phyloP scores from a whole-genome alignment of 2,888 invertebrate genomes.

The Scaptomyza tumidula region DNA sequence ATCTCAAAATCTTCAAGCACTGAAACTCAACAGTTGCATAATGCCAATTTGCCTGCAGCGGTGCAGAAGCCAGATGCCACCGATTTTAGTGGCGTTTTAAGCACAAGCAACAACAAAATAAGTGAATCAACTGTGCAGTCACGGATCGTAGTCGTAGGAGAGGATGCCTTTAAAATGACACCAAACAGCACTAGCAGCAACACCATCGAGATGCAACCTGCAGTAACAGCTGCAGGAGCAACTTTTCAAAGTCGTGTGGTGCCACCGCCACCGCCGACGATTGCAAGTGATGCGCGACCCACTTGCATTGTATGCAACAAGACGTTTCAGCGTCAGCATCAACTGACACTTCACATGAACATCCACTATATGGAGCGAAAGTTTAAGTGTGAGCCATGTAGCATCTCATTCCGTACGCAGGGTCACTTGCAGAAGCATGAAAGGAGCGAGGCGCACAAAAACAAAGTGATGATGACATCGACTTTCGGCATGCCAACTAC shows the following conservation, averaged over 20 bases:
- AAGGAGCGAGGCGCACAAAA: constrained; percentile 95
- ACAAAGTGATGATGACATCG: constrained; percentile 95
- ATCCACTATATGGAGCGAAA: constrained; percentile 98
- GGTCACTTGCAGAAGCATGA: constrained; percentile 97
- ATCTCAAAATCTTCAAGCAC: not conserved
- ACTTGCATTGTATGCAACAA: constrained; percentile 95
- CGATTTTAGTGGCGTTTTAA: constrained; percentile 82
- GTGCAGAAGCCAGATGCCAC: constrained; percentile 81
- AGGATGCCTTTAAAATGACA: constrained; percentile 86
- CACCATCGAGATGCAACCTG: constrained; percentile 1
- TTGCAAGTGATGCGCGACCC: constrained; percentile 88
- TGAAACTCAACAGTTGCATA: constrained; percentile 84
- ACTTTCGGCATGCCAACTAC: constrained; percentile 93
- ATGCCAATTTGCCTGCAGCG: constrained; percentile 78
- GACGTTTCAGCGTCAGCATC: constrained; percentile 95
- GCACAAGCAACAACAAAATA: constrained; percentile 24
- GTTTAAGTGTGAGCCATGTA: constrained; percentile 95
- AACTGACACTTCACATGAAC: constrained; percentile 95
- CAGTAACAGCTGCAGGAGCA: not conserved
- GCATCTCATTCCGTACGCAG: constrained; percentile 94
- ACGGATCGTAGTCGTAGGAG: constrained; percentile 86
- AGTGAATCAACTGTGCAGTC: constrained; percentile 40
- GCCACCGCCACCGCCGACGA: constrained; percentile 81
- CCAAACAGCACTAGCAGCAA: constrained; percentile 10
- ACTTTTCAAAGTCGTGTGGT: constrained; percentile 39